Base-by-base conservation (phyloP, 2,888 invertebrate species). In the Lithophane socia region DNA sequence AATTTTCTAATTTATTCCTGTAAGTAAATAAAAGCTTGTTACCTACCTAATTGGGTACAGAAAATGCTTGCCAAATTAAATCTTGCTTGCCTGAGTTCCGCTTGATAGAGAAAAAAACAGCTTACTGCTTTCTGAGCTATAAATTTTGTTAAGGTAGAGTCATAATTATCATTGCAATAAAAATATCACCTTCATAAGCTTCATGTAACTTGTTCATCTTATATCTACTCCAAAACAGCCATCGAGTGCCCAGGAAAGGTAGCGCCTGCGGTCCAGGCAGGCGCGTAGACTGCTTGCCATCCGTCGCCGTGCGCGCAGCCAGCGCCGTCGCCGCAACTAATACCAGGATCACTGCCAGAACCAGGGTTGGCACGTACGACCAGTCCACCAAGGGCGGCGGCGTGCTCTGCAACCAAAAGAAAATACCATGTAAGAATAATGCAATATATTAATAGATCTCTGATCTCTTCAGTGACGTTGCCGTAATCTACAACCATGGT, bases 171-270 rank as follows among this genome's bases (percentile, higher is more conserved):
- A 64, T 42, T 49, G 24, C n/a, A 24, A 61, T n/a, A 2, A 52
- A 69, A 71, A 84, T 80, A 92, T 96, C 93, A 98, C 98, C 98
- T 96, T 97, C 97, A 94, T 98, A 98, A 85, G 98, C 98, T 90
- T 98, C 98, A 92, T 98, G 98, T 65, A 98, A 95, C 92, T 98
- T 98, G 84, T 97, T 97, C 95, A 98, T 97, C 89, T 97, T 97
- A 90, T 98, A 98, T 78, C 97, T 97, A 87, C 97, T 97, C 88
- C 98, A 97, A 92, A 98, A 98, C 72, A 98, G 97, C 98, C 98
- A 99, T 74, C 98, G 97, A 8, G 98, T 98, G 9, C 99, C 99
- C 49, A 98, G 90, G 58, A 98, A 94, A 0, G 99, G 98, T 63
- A 98, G 89, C 0, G 97, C 92, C 13, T 97, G 94, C 0, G 98